A percentile compares a stretch with the other conserved stretches of the same genome.
Conservation (phyloP, 1,140 invertebrate genomes). For the Scaptomyza montana region DNA sequence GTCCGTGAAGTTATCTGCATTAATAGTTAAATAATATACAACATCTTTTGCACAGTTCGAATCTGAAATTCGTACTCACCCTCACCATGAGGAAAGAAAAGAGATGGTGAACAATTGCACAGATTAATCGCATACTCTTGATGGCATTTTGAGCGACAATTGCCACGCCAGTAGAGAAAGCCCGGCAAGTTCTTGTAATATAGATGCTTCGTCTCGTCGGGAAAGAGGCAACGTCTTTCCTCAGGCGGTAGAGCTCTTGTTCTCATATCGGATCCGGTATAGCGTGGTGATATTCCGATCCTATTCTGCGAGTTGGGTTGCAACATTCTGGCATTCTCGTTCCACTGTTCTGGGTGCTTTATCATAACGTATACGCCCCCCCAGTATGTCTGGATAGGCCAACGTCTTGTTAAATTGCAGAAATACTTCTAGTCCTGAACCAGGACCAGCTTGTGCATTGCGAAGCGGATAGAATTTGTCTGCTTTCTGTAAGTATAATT, state of each 20-base stretch:
- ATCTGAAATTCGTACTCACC: constrained; percentile 33
- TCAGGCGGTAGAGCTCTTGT: constrained; percentile 41
- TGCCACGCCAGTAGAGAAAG: constrained; percentile 67
- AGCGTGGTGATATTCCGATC: constrained; percentile 51
- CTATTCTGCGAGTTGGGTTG: constrained; percentile 50
- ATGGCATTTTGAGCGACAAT: constrained; percentile 70
- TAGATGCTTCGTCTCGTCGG: constrained; percentile 56
- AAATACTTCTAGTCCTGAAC: constrained; percentile 53
- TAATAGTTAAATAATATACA: background rate
- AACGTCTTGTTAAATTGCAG: constrained; percentile 48
- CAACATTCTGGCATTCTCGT: constrained; percentile 43
- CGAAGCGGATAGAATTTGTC: constrained; percentile 65
- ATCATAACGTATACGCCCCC: constrained; percentile 69
- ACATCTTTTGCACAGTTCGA: too few relatives aligned
- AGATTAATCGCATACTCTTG: constrained; percentile 64
- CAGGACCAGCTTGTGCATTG: constrained; percentile 54
- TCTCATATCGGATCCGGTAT: constrained; percentile 43
- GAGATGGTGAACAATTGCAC: constrained; percentile 64
- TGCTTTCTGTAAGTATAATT: constrained; percentile 26
- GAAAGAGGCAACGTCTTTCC: constrained; percentile 57
- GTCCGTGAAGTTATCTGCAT: constrained; percentile 63
- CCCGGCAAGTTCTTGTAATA: constrained; percentile 67
- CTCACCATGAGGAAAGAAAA: constrained; percentile 60
- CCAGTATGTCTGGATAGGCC: constrained; percentile 18
- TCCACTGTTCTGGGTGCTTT: constrained; percentile 71